Conservation (phyloP, 1,140 invertebrate species). For the Aricia agestis region DNA sequence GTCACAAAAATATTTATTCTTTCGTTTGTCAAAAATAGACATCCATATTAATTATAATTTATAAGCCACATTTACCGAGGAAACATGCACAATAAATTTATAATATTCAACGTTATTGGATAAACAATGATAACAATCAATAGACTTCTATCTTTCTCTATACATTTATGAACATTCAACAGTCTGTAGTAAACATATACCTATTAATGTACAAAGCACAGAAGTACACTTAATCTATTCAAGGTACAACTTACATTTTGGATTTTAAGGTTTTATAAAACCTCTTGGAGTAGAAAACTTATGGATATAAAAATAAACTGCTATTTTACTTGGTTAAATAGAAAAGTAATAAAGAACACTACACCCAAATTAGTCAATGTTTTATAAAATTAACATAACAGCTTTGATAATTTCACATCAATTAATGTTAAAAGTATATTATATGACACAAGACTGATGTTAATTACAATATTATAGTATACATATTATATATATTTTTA, state of each 20-base stretch:
- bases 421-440: neutral
- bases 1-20: conserved; percentile 70
- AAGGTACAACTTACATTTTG: conserved; percentile 45
- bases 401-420: conserved; percentile 18
- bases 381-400: conserved; percentile 24
- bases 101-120: conserved; percentile 72
- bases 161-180: conserved; percentile 69
- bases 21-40: conserved; percentile 72
- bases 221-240: conserved; percentile 57
- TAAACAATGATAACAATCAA: conserved; percentile 74
- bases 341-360: conserved; percentile 22
- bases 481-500: neutral
- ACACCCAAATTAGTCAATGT: conserved; percentile 16
- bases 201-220: conserved; percentile 65
- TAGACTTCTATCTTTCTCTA: conserved; percentile 68
- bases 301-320: conserved; percentile 16
- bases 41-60: conserved; percentile 50
- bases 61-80: conserved; percentile 63
- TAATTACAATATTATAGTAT: neutral
- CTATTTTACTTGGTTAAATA: conserved; percentile 10
- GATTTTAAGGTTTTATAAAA: conserved; percentile 32
- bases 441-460: conserved; percentile 11
- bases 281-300: conserved; percentile 24
- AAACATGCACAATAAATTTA: conserved; percentile 72
- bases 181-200: conserved; percentile 67